A percentile compares a stretch with the other conserved stretches of the same genome.
Conservation (phyloP, 2,113 vertebrate genomes). For the Halcyon senegalensis region DNA sequence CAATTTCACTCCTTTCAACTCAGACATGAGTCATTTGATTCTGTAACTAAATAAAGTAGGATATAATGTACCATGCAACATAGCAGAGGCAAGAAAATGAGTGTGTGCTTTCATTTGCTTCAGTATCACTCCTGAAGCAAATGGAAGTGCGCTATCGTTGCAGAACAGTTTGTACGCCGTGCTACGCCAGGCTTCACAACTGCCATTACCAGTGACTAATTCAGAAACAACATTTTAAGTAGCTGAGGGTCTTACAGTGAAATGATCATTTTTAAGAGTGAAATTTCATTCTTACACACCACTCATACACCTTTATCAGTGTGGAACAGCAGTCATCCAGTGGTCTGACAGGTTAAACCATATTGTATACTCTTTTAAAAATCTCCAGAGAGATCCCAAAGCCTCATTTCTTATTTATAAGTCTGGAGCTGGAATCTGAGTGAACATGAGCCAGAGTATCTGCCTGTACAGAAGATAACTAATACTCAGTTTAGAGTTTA, state of each 20-base stretch:
- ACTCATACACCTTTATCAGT: background rate
- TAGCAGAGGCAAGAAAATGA: background rate
- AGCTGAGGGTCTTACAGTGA: background rate
- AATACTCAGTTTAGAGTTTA: background rate
- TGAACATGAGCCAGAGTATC: background rate
- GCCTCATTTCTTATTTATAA: conserved; percentile 10
- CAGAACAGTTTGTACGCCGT: background rate
- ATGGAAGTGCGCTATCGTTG: background rate
- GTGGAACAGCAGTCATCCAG: conserved; percentile 32
- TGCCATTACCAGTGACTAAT: background rate
- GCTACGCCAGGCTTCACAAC: background rate
- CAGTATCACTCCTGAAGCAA: background rate
- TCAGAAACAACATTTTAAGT: background rate
- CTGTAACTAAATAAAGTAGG: background rate
- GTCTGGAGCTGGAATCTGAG: conserved; percentile 5
- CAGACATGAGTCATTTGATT: background rate
- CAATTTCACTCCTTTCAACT: background rate
- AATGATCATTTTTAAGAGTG: background rate
- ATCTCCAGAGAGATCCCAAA: background rate
- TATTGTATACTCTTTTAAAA: background rate
- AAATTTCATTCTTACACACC: background rate
- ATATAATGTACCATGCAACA: background rate
- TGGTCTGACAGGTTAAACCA: background rate
- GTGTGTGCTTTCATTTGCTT: background rate
- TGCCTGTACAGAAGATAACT: background rate